Evolutionary conservation across 2,113 vertebrate species (phyloP).

Genomic region (Capreolus pygargus): DNA sequence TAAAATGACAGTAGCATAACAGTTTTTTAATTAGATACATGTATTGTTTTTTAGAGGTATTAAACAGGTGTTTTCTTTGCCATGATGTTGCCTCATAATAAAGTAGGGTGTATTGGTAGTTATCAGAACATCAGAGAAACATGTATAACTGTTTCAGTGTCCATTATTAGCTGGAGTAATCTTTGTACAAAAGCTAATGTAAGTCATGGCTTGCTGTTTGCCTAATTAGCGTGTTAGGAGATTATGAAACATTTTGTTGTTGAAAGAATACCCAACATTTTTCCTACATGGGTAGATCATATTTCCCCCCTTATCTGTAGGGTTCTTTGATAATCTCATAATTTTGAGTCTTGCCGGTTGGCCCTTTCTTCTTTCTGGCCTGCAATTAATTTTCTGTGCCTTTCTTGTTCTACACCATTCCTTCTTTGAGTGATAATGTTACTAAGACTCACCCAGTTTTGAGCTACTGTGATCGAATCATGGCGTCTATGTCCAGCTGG

Average conservation of each 20-base stretch:
- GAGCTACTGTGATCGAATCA: background rate
- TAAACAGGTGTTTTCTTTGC: slow-evolving; percentile 21
- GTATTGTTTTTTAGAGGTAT: background rate
- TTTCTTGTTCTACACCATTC: background rate
- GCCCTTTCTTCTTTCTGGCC: background rate
- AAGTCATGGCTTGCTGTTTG: slow-evolving; percentile 41
- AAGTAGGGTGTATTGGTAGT: background rate
- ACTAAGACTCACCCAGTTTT: background rate
- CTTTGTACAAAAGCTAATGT: slow-evolving; percentile 2
- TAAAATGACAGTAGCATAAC: background rate
- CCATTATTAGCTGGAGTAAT: slow-evolving; percentile 18
- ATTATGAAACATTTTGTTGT: slow-evolving; percentile 30
- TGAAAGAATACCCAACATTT: background rate
- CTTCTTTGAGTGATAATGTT: background rate
- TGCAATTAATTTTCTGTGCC: background rate
- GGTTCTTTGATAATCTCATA: background rate
- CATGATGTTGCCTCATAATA: background rate
- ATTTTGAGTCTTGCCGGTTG: background rate
- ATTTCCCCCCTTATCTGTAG: background rate
- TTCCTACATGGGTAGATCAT: background rate
- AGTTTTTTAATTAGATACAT: background rate
- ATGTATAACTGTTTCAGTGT: background rate
- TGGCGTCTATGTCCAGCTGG: background rate
- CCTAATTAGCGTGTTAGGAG: slow-evolving; percentile 32
- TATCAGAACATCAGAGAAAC: slow-evolving; percentile 37